Evolutionary conservation across 2,888 invertebrate genomes (phyloP).

Genomic region (Podotricha telesiphe): DNA sequence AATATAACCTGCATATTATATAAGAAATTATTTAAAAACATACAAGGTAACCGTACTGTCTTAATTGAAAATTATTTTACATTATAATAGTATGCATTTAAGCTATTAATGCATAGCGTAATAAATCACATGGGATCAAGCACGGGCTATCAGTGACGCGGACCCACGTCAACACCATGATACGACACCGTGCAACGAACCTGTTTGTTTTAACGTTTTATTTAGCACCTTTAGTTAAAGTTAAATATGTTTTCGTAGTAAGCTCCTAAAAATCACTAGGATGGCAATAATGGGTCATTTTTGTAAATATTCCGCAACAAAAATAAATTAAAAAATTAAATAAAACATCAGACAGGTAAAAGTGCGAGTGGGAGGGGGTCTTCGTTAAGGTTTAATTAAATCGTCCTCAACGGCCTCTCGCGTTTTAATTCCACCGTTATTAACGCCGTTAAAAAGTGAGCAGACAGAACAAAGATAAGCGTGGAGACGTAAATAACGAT

Average conservation of each 20-base stretch:
- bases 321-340: conserved; percentile 71
- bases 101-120: conserved; percentile 42
- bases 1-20: no score
- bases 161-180: conserved; percentile 54
- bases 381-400: conserved; percentile 84
- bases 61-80: conserved; percentile 10
- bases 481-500: conserved; percentile 48
- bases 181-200: conserved; percentile 44
- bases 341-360: conserved; percentile 73
- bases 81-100: not conserved
- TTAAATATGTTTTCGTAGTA: not conserved
- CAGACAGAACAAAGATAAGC: conserved; percentile 51
- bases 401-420: conserved; percentile 82
- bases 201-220: conserved; percentile 12
- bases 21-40: not conserved
- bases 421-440: conserved; percentile 84
- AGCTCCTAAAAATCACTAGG: not conserved
- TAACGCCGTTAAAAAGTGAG: conserved; percentile 84
- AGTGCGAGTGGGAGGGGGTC: conserved; percentile 57
- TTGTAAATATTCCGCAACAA: conserved; percentile 42
- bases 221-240: not conserved
- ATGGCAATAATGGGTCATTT: conserved; percentile 16
- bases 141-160: conserved; percentile 61
- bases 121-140: conserved; percentile 73
- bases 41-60: no score